These are phyloP conservation scores for Caranx melampygus DNA, from an alignment of 2,113 vertebrate species.

Conservation along the genomic window DNA sequence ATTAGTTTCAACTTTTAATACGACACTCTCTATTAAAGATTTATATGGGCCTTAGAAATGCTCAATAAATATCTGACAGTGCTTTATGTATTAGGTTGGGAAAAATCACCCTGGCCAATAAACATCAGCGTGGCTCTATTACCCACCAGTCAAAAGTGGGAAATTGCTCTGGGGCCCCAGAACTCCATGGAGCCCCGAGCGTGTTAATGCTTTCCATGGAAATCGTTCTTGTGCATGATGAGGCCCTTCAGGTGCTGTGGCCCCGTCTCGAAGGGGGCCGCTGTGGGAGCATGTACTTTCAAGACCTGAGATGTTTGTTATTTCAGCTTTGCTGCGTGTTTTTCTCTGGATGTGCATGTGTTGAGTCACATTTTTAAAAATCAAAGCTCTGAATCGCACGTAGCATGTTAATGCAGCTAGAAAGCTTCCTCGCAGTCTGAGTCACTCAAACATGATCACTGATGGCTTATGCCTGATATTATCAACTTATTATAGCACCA, in stretches of 20 bases:
- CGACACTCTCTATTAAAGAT: neutral
- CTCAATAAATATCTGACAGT: neutral
- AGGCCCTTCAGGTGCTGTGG: neutral
- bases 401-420: neutral
- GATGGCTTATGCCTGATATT: neutral
- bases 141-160: neutral
- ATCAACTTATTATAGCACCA: neutral
- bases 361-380: neutral
- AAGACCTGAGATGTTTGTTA: neutral
- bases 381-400: neutral
- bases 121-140: neutral
- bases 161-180: neutral
- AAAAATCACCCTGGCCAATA: conserved; percentile 3
- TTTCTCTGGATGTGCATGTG: neutral
- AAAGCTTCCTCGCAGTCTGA: neutral
- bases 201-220: neutral
- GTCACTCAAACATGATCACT: neutral
- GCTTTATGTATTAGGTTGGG: neutral
- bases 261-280: neutral
- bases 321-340: neutral
- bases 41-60: neutral
- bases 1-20: neutral
- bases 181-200: neutral
- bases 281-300: neutral
- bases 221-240: neutral